phyloP scores from a whole-genome alignment of 2,888 invertebrate genomes.

The Morpho achilles region DNA sequence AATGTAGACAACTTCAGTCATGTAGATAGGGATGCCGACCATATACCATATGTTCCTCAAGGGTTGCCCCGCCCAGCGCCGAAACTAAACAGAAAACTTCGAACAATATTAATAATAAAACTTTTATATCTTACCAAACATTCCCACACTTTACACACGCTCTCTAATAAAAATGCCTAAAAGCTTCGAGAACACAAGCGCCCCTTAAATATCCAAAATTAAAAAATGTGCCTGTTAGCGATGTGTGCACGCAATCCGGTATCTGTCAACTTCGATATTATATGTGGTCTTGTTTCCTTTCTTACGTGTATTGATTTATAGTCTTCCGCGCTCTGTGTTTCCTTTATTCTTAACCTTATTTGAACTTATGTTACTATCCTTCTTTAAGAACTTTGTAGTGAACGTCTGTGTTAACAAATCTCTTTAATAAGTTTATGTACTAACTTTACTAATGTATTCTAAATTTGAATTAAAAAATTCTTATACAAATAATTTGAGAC shows the following conservation, averaged over 20 bases:
- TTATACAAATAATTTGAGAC: too few species aligned
- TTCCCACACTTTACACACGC: constrained; percentile 57
- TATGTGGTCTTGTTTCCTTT: constrained; percentile 72
- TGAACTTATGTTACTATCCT: constrained; percentile 33
- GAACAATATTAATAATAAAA: constrained; percentile 44
- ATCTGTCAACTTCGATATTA: constrained; percentile 73
- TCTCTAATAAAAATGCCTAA: constrained; percentile 36
- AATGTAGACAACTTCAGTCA: constrained; percentile 62
- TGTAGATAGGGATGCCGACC: constrained; percentile 59
- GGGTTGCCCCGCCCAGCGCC: constrained; percentile 77
- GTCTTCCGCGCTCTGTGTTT: constrained; percentile 56
- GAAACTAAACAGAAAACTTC: constrained; percentile 57
- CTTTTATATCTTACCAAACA: constrained; percentile 58
- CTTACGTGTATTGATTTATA: constrained; percentile 52
- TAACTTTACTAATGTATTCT: neutral
- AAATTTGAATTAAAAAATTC: too few species aligned
- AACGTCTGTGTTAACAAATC: neutral
- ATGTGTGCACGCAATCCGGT: constrained; percentile 75
- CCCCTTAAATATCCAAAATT: constrained; percentile 42
- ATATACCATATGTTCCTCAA: constrained; percentile 45
- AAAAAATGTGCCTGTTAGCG: constrained; percentile 71
- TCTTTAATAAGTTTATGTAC: neutral
- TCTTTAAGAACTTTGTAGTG: too few species aligned
- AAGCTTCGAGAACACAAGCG: constrained; percentile 55
- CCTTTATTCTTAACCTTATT: constrained; percentile 52